A percentile compares a stretch with the other conserved stretches of the same genome.
Evolutionary conservation across 2,888 invertebrate genomes (phyloP).

Genomic region (Agonum fuliginosum): DNA sequence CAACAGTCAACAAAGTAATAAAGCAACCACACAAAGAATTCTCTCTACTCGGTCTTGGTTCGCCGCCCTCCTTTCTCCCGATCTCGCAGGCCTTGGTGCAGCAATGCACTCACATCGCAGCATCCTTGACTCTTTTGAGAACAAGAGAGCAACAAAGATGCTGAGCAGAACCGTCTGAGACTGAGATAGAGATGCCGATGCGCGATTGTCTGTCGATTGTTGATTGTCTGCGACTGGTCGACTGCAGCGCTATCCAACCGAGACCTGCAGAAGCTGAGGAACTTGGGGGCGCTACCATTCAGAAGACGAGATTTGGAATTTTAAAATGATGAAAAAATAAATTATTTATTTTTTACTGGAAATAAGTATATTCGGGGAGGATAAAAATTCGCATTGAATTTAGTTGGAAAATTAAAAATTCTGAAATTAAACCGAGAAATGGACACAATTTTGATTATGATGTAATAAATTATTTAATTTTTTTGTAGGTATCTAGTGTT

Average conservation of each 20-base stretch:
- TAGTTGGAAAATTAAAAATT: too few relatives aligned
- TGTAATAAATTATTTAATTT: too few relatives aligned
- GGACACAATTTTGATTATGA: too few relatives aligned
- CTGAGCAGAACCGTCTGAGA: neutral
- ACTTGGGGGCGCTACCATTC: neutral
- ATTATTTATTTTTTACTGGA: too few relatives aligned
- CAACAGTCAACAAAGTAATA: too few relatives aligned
- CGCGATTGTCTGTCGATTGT: conserved; percentile 30
- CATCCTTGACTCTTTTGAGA: conserved; percentile 34
- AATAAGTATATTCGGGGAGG: too few relatives aligned
- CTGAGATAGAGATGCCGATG: conserved; percentile 3
- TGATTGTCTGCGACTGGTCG: neutral
- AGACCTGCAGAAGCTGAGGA: neutral
- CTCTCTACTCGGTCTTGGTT: neutral
- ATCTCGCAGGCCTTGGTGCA: neutral
- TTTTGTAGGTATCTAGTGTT: too few relatives aligned
- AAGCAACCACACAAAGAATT: conserved; percentile 22
- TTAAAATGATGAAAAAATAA: neutral
- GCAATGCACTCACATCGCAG: conserved; percentile 14
- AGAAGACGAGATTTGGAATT: neutral
- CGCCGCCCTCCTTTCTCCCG: neutral
- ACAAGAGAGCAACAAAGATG: conserved; percentile 23
- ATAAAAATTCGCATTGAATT: too few relatives aligned
- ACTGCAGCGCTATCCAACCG: conserved; percentile 33
- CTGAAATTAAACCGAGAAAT: too few relatives aligned